These are phyloP conservation scores for Podarcis siculus DNA, from an alignment of 2,797 vertebrate genomes.

Conservation along the genomic window DNA sequence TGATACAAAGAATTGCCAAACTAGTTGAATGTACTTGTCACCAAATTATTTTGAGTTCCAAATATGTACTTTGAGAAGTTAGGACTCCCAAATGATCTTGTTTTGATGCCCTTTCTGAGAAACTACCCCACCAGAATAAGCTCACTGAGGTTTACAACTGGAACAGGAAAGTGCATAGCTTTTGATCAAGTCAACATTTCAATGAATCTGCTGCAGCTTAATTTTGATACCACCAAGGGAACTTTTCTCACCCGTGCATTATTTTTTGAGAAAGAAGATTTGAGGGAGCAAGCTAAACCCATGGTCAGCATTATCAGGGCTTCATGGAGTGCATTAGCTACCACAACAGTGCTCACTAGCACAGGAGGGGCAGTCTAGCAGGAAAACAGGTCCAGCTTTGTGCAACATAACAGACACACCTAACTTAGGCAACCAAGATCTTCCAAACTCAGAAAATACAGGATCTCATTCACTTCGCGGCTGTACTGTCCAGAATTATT, in stretches of 20 bases:
- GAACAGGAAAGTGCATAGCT: not conserved
- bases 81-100: not conserved
- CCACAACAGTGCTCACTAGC: too few species aligned
- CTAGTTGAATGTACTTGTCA: not conserved
- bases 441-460: too few species aligned
- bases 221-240: slow-evolving; percentile 44
- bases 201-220: slow-evolving; percentile 55
- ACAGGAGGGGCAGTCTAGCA: too few species aligned
- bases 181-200: slow-evolving; percentile 23
- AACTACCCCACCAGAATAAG: not conserved
- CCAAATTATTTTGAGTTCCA: not conserved
- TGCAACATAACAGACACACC: too few species aligned
- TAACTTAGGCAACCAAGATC: too few species aligned
- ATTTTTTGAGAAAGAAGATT: slow-evolving; percentile 6
- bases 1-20: not conserved
- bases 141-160: not conserved
- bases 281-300: too few species aligned
- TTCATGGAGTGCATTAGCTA: too few species aligned
- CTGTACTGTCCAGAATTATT: too few species aligned
- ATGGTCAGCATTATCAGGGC: too few species aligned
- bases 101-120: not conserved
- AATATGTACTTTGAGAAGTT: not conserved
- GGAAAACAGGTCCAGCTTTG: too few species aligned
- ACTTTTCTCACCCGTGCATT: slow-evolving; percentile 47
- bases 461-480: too few species aligned